A percentile compares a stretch with the other conserved stretches of the same genome.
These are phyloP conservation scores for Pristionchus entomophagus DNA, from an alignment of 2,888 invertebrate genomes.

Conservation along the genomic window DNA sequence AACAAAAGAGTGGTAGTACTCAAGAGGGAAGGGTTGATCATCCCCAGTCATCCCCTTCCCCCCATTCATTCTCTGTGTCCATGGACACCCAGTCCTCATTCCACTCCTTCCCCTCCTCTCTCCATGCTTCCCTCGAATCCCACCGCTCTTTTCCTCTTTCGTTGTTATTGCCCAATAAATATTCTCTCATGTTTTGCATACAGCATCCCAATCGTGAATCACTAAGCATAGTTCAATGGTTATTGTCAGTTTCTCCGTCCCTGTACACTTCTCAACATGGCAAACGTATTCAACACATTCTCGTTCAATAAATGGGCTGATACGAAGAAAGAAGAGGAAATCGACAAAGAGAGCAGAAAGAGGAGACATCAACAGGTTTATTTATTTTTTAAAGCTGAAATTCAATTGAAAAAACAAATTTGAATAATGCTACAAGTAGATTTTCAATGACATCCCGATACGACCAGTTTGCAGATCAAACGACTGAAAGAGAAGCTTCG, in stretches of 20 bases:
- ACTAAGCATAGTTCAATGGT: neutral
- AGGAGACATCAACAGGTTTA: conserved; percentile 62
- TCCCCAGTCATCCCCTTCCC: neutral
- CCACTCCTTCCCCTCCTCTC: neutral
- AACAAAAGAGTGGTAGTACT: conserved; percentile 10
- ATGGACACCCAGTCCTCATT: conserved; percentile 8
- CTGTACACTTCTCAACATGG: neutral
- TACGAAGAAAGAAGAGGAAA: conserved; percentile 65
- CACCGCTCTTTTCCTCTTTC: neutral
- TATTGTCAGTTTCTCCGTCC: neutral
- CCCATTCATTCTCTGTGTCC: neutral
- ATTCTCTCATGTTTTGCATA: no score
- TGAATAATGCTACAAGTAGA: neutral
- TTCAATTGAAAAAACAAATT: neutral
- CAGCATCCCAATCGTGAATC: neutral
- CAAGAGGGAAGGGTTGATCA: conserved; percentile 1
- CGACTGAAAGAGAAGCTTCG: conserved; percentile 64
- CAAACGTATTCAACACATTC: conserved; percentile 69
- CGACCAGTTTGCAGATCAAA: conserved; percentile 58
- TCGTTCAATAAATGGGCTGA: conserved; percentile 68
- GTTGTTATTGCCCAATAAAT: neutral
- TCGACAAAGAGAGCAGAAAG: conserved; percentile 63
- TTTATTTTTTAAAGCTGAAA: no score
- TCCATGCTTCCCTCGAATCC: neutral
- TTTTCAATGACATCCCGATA: no score